phyloP scores from a whole-genome alignment of 2,888 invertebrate species.

The Tachystola acroxantha region DNA sequence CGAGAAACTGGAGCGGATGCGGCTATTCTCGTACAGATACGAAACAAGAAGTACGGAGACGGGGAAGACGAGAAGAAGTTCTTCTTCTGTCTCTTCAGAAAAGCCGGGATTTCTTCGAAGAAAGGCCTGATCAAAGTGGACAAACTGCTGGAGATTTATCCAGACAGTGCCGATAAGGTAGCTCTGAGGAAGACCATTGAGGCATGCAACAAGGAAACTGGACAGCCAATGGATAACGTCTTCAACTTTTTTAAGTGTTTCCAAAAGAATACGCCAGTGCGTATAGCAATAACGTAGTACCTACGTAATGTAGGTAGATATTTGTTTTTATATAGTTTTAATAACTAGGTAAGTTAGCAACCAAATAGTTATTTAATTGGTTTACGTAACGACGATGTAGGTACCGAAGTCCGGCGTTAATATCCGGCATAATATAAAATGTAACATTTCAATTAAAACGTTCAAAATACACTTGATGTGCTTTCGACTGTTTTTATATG shows the following conservation, averaged over 20 bases:
- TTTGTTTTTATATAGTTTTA: too few relatives aligned
- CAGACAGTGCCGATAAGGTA: constrained; percentile 31
- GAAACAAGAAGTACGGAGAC: constrained; percentile 37
- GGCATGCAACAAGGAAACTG: constrained; percentile 36
- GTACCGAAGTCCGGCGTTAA: too few relatives aligned
- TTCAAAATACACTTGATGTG: too few relatives aligned
- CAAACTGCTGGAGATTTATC: constrained; percentile 38
- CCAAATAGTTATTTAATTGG: too few relatives aligned
- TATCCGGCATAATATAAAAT: too few relatives aligned
- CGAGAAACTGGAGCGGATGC: constrained; percentile 3
- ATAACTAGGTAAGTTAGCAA: too few relatives aligned
- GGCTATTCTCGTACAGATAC: constrained; percentile 18
- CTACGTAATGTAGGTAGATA: too few relatives aligned
- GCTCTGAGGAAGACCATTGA: constrained; percentile 35
- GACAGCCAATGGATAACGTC: constrained; percentile 41
- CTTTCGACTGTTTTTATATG: too few relatives aligned
- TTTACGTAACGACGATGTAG: too few relatives aligned
- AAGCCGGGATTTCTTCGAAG: constrained; percentile 30
- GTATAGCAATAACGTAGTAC: neutral
- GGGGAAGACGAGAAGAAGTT: constrained; percentile 47
- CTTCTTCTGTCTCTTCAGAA: constrained; percentile 46
- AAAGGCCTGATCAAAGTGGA: constrained; percentile 48
- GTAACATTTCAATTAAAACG: too few relatives aligned
- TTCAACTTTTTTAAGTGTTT: constrained; percentile 45
- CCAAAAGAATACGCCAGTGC: constrained; percentile 19